Percentiles rank a stretch among this genome's conserved stretches.
Evolutionary conservation across 2,888 invertebrate genomes (phyloP).

Genomic region (Ochropleura plecta): DNA sequence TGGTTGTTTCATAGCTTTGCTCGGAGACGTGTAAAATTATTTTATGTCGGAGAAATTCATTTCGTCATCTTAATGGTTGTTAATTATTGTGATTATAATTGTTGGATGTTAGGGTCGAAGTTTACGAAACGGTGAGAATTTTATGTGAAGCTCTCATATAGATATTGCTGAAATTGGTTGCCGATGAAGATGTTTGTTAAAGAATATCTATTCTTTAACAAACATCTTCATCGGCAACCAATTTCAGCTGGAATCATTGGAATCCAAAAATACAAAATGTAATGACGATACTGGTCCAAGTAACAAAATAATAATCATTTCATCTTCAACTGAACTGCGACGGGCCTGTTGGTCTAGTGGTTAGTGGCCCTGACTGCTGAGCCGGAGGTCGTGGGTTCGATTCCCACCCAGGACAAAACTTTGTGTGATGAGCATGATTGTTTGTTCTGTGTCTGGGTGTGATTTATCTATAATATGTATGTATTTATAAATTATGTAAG

Average conservation of each 20-base stretch:
- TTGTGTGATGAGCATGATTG: too few species aligned
- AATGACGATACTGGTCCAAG: background rate
- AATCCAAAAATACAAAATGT: background rate
- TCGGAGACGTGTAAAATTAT: constrained; percentile 50
- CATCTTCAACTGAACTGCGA: too few species aligned
- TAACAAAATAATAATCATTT: constrained; percentile 4
- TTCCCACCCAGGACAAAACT: too few species aligned
- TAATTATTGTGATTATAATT: constrained; percentile 64
- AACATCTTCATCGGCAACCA: too few species aligned
- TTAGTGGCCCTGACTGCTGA: too few species aligned
- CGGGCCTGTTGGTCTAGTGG: too few species aligned
- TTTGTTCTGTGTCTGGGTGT: too few species aligned
- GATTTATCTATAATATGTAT: too few species aligned
- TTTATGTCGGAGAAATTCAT: constrained; percentile 61
- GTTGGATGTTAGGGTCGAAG: constrained; percentile 43
- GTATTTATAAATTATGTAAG: too few species aligned
- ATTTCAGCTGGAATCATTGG: background rate
- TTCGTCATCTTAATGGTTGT: constrained; percentile 56
- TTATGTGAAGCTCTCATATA: background rate
- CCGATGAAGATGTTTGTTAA: background rate
- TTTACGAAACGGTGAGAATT: constrained; percentile 43
- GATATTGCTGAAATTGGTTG: constrained; percentile 10
- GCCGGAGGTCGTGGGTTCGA: too few species aligned
- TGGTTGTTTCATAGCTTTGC: constrained; percentile 51
- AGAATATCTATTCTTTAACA: too few species aligned